A percentile compares a stretch with the other conserved stretches of the same genome.
phyloP scores from a whole-genome alignment of 2,888 invertebrate genomes.

The Limnephilus rhombicus region DNA sequence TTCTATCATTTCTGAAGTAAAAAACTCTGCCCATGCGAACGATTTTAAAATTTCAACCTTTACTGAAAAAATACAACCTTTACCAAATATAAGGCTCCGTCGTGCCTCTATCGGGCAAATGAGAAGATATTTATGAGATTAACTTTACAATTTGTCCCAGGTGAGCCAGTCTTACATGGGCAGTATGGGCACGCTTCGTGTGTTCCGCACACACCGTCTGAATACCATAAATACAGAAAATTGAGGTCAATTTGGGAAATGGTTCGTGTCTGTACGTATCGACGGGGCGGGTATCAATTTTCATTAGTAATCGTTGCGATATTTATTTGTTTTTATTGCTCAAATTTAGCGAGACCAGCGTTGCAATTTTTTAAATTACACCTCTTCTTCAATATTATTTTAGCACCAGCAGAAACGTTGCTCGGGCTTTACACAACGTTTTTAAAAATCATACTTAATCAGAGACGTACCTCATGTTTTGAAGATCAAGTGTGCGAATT shows the following conservation, averaged over 20 bases:
- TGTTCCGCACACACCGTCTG: slow-evolving; percentile 27
- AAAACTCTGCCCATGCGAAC: neutral
- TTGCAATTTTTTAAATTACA: neutral
- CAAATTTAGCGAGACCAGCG: neutral
- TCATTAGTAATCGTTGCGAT: slow-evolving; percentile 34
- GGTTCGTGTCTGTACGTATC: slow-evolving; percentile 25
- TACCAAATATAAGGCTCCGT: neutral
- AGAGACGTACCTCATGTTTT: no score
- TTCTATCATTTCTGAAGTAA: neutral
- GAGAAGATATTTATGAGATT: slow-evolving; percentile 31
- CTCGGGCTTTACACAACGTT: no score
- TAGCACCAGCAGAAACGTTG: neutral
- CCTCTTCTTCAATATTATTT: neutral
- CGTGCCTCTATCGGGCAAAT: neutral
- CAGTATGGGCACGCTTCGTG: neutral
- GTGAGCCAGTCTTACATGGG: slow-evolving; percentile 25
- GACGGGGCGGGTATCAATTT: slow-evolving; percentile 40
- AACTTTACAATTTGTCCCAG: slow-evolving; percentile 39
- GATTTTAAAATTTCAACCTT: neutral
- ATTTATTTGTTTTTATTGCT: slow-evolving; percentile 13
- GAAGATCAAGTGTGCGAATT: no score
- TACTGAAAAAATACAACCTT: neutral
- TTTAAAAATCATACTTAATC: no score
- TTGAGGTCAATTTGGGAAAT: slow-evolving; percentile 48
- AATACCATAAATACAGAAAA: slow-evolving; percentile 40